phyloP scores from a whole-genome alignment of 2,797 vertebrate genomes.

The Vespertilio murinus region DNA sequence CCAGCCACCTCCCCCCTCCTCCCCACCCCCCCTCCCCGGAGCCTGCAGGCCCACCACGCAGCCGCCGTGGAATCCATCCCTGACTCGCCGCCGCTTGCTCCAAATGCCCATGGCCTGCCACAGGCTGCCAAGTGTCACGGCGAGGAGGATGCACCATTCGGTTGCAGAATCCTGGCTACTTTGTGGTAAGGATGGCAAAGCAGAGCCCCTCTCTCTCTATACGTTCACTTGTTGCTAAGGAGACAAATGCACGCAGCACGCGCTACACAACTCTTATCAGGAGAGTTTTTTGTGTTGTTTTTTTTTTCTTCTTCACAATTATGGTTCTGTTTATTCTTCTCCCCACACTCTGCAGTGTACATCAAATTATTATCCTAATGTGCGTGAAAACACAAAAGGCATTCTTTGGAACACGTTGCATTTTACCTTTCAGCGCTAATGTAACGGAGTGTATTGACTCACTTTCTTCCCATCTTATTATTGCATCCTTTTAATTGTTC shows the following conservation, averaged over 20 bases:
- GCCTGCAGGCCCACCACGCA: background rate
- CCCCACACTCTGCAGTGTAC: background rate
- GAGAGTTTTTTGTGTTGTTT: slow-evolving; percentile 48
- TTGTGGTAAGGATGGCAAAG: slow-evolving; percentile 20
- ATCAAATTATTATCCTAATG: background rate
- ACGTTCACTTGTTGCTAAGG: slow-evolving; percentile 84
- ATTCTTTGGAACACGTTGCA: background rate
- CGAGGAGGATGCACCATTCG: background rate
- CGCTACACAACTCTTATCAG: background rate
- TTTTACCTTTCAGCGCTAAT: slow-evolving; percentile 26
- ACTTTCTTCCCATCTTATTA: slow-evolving; percentile 29
- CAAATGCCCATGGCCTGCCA: background rate
- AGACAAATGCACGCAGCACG: slow-evolving; percentile 76
- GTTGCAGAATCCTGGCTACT: background rate
- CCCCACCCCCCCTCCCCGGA: background rate
- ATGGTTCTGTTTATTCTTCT: slow-evolving; percentile 57
- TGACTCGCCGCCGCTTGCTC: background rate
- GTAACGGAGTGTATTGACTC: slow-evolving; percentile 56
- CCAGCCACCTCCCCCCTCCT: background rate
- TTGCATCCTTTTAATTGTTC: slow-evolving; percentile 59
- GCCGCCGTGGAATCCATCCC: background rate
- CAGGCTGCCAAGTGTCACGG: background rate
- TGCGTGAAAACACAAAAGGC: background rate
- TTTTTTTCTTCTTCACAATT: slow-evolving; percentile 31
- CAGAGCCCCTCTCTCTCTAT: slow-evolving; percentile 61